Conservation (phyloP, 1,140 invertebrate genomes). For the Halictus rubicundus region DNA sequence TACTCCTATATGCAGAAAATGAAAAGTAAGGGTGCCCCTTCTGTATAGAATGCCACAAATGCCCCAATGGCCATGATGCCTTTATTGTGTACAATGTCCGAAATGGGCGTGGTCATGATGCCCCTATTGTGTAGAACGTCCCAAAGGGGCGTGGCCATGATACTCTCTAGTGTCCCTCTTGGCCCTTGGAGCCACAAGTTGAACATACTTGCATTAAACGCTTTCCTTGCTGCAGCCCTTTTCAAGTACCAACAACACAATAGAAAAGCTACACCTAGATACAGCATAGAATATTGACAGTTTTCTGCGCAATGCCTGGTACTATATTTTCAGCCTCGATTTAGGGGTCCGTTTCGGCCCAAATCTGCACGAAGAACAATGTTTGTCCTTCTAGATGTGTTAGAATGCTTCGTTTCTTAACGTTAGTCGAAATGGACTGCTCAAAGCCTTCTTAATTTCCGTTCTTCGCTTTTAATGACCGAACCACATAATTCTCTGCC, state of each 20-base stretch:
- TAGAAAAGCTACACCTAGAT: background rate
- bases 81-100: too few relatives aligned
- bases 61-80: too few relatives aligned
- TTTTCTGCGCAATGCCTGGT: background rate
- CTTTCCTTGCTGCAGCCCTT: slow-evolving; percentile 40
- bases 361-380: slow-evolving; percentile 44
- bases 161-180: too few relatives aligned
- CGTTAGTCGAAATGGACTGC: slow-evolving; percentile 2
- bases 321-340: background rate
- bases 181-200: too few relatives aligned
- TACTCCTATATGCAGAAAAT: too few relatives aligned
- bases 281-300: background rate
- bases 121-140: too few relatives aligned
- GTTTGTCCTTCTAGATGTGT: background rate
- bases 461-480: too few relatives aligned
- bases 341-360: background rate
- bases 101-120: too few relatives aligned
- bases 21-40: too few relatives aligned
- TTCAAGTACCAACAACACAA: background rate
- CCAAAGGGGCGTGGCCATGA: too few relatives aligned
- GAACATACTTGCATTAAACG: slow-evolving; percentile 17
- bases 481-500: too few relatives aligned
- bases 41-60: too few relatives aligned
- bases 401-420: slow-evolving; percentile 7
- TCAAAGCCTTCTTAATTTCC: slow-evolving; percentile 5